phyloP scores from a whole-genome alignment of 1,140 invertebrate species.

The Drosophila kohkoa region DNA sequence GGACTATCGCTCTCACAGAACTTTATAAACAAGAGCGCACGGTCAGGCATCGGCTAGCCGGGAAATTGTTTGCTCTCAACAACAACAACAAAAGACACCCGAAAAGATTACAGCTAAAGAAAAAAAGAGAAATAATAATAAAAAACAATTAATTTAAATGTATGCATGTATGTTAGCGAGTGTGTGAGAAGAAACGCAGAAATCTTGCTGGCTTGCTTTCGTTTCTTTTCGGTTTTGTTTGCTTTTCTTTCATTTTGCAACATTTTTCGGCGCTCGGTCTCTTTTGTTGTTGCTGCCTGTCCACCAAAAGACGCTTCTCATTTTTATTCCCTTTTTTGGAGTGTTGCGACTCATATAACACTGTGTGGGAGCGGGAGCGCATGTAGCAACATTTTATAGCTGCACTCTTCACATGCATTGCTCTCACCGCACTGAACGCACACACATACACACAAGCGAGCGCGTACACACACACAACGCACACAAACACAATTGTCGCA shows the following conservation, averaged over 20 bases:
- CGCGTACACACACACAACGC: slow-evolving; percentile 23
- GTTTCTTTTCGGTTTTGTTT: slow-evolving; percentile 67
- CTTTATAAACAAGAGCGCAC: slow-evolving; percentile 46
- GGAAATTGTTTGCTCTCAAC: slow-evolving; percentile 37
- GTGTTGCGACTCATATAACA: slow-evolving; percentile 82
- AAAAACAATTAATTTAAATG: slow-evolving; percentile 62
- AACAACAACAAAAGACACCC: slow-evolving; percentile 50
- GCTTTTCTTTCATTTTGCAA: slow-evolving; percentile 70
- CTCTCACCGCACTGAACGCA: slow-evolving; percentile 56
- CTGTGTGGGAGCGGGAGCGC: slow-evolving; percentile 69
- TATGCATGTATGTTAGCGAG: slow-evolving; percentile 15
- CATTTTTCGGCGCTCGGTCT: slow-evolving; percentile 72
- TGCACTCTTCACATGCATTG: slow-evolving; percentile 74
- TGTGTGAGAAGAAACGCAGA: slow-evolving; percentile 38
- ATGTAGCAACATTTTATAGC: slow-evolving; percentile 66
- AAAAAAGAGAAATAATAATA: slow-evolving; percentile 48
- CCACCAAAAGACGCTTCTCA: slow-evolving; percentile 62
- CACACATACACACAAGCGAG: slow-evolving; percentile 50
- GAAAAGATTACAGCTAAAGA: slow-evolving; percentile 61
- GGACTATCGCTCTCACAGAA: slow-evolving; percentile 29
- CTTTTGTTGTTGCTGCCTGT: slow-evolving; percentile 49
- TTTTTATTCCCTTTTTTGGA: slow-evolving; percentile 83
- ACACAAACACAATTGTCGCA: slow-evolving; percentile 65
- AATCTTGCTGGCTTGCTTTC: slow-evolving; percentile 56
- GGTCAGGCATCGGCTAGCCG: slow-evolving; percentile 33